A percentile compares a stretch with the other conserved stretches of the same genome.
These are phyloP conservation scores for Geotrupes spiniger DNA, from an alignment of 2,888 invertebrate genomes.

Conservation along the genomic window DNA sequence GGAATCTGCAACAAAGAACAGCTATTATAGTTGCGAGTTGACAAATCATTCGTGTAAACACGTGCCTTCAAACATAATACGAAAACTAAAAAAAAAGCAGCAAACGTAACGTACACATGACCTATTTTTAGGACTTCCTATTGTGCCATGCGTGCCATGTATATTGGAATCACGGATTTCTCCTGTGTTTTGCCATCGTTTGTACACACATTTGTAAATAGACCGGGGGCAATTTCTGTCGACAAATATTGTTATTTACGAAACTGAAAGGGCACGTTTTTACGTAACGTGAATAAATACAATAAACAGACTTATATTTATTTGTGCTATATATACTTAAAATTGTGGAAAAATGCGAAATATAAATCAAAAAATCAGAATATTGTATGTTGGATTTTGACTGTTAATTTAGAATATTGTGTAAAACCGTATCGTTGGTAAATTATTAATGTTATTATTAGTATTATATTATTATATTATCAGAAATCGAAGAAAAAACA, in stretches of 20 bases:
- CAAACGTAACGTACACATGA: not conserved
- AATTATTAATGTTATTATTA: no score
- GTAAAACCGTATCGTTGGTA: no score
- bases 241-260: conserved; percentile 1
- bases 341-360: no score
- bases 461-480: no score
- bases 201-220: not conserved
- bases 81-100: not conserved
- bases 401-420: no score
- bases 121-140: not conserved
- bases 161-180: conserved; percentile 1
- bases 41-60: not conserved
- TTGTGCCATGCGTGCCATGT: not conserved
- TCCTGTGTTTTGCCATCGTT: no score
- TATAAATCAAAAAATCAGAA: no score
- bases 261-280: not conserved
- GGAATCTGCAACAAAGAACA: conserved; percentile 31
- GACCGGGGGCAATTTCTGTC: not conserved
- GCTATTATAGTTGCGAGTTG: not conserved
- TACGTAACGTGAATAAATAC: not conserved
- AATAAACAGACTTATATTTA: no score
- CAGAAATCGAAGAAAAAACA: no score
- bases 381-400: no score
- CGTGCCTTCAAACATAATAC: not conserved
- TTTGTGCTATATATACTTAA: no score